Evolutionary conservation across 2,797 vertebrate species (phyloP).

Genomic region (Acanthornis magna): DNA sequence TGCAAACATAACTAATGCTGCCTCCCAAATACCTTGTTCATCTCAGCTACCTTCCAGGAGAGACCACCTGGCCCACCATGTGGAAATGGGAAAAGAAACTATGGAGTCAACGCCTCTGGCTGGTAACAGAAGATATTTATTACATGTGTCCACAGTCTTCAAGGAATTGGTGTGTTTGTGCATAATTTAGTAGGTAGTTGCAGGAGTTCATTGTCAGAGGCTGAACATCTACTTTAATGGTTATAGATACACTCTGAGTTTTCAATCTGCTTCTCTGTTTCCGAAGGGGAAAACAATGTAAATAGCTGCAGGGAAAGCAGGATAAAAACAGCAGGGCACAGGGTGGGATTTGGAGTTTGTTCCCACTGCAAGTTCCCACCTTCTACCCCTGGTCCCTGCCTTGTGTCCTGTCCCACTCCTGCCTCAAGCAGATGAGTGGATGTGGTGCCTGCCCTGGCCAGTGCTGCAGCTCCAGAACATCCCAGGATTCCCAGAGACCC

Average conservation of each 20-base stretch:
- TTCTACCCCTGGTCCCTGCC: background rate
- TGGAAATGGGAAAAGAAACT: background rate
- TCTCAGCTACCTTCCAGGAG: background rate
- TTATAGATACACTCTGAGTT: conserved; percentile 54
- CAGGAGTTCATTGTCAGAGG: conserved; percentile 52
- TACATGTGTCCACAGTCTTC: background rate
- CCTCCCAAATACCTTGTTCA: background rate
- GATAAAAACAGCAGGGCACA: background rate
- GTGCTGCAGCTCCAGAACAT: background rate
- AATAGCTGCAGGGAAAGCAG: background rate
- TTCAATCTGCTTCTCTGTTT: conserved; percentile 51
- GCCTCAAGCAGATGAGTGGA: background rate
- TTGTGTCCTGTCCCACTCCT: background rate
- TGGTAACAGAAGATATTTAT: conserved; percentile 37
- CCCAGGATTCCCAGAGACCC: background rate
- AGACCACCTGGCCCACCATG: background rate
- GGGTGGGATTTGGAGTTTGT: background rate
- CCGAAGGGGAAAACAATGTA: conserved; percentile 16
- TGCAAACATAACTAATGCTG: background rate
- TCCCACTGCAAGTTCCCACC: background rate
- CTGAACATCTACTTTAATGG: conserved; percentile 62
- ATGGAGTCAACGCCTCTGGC: background rate
- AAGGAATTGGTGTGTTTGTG: conserved; percentile 45
- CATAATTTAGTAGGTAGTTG: conserved; percentile 62
- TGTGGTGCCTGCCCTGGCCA: background rate